Evolutionary conservation across 2,797 vertebrate genomes (phyloP).

Genomic region (Sebastes miniatus): DNA sequence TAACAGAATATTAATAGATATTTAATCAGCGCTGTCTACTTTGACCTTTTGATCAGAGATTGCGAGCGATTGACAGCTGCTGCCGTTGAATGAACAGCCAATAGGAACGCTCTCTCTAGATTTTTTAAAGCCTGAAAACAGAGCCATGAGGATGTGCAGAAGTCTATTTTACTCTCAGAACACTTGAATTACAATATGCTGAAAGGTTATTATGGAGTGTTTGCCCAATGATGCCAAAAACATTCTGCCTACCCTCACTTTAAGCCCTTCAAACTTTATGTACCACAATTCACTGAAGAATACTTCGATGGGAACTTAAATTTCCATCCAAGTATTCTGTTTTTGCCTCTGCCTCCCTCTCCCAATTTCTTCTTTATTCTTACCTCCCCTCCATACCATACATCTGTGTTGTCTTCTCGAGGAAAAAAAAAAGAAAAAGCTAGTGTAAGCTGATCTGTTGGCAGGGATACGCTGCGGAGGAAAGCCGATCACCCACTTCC

Average conservation of each 20-base stretch:
- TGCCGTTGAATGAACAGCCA: no score
- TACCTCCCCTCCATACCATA: neutral
- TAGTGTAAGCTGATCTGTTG: conserved; percentile 56
- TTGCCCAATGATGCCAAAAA: no score
- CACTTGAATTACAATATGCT: no score
- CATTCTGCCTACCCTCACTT: neutral
- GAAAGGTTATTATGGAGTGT: no score
- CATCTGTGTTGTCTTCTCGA: conserved; percentile 33
- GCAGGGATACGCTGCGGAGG: conserved; percentile 20
- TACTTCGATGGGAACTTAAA: neutral
- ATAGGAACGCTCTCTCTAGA: no score
- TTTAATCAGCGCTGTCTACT: no score
- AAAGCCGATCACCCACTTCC: conserved; percentile 40
- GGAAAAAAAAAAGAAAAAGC: conserved; percentile 11
- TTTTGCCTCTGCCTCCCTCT: neutral
- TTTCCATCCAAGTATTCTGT: conserved; percentile 21
- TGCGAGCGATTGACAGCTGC: no score
- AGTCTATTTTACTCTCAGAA: no score
- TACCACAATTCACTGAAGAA: neutral
- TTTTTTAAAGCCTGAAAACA: no score
- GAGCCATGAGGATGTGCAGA: no score
- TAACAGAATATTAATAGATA: no score
- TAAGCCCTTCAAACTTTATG: neutral
- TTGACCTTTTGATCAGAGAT: no score
- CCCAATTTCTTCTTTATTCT: neutral